These are phyloP conservation scores for Dione juno DNA, from an alignment of 2,888 invertebrate species.

Conservation along the genomic window DNA sequence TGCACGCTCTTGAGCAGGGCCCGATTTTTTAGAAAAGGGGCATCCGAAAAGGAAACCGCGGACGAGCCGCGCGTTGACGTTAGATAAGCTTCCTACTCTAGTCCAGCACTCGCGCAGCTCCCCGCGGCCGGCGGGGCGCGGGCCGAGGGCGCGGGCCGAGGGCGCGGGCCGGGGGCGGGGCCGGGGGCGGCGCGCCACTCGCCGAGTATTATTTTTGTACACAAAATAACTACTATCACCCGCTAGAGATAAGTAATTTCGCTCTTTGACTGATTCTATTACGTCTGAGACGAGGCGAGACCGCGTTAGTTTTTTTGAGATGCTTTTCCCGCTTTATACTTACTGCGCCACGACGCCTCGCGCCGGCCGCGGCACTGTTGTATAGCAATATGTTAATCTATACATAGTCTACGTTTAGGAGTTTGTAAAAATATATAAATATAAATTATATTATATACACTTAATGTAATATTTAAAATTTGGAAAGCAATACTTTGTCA, in stretches of 20 bases:
- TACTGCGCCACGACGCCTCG: slow-evolving; percentile 7
- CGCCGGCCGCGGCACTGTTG: slow-evolving; percentile 38
- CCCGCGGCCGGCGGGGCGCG: not conserved
- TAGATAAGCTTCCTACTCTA: slow-evolving; percentile 16
- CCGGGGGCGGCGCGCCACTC: not conserved
- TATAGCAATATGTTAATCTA: slow-evolving; percentile 43
- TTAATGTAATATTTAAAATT: slow-evolving; percentile 49
- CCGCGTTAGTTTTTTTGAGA: slow-evolving; percentile 30
- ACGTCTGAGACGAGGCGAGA: slow-evolving; percentile 18
- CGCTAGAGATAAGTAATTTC: slow-evolving; percentile 22
- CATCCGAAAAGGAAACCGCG: slow-evolving; percentile 5
- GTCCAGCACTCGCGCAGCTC: slow-evolving; percentile 22
- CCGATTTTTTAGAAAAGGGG: too few species aligned
- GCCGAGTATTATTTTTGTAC: slow-evolving; percentile 20
- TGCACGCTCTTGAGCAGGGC: slow-evolving; percentile 41
- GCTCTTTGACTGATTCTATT: slow-evolving; percentile 24
- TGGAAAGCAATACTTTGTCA: slow-evolving; percentile 53
- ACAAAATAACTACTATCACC: not conserved
- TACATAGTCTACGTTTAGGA: slow-evolving; percentile 41
- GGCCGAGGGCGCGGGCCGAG: not conserved
- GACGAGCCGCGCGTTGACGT: slow-evolving; percentile 4
- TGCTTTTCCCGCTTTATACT: too few species aligned
- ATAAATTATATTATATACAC: slow-evolving; percentile 42
- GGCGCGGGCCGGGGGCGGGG: not conserved
- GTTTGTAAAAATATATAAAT: slow-evolving; percentile 54